These are phyloP conservation scores for Pteropus rufus DNA, from an alignment of 2,797 vertebrate species.

Conservation along the genomic window DNA sequence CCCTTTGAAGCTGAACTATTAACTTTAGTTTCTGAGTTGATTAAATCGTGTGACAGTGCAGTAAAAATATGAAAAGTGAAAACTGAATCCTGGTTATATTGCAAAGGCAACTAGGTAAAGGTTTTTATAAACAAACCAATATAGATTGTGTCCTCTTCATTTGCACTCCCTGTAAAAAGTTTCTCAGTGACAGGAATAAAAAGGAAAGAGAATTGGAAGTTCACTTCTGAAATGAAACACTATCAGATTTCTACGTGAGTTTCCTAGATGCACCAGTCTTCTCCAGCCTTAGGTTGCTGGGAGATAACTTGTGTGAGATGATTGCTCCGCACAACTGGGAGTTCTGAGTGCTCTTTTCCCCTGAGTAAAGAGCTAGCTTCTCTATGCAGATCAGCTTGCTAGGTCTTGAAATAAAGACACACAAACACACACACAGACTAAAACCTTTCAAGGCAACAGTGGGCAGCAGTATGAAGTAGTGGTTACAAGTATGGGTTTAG, in stretches of 20 bases:
- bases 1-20: constrained; percentile 38
- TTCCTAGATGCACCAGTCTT: neutral
- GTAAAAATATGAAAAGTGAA: constrained; percentile 29
- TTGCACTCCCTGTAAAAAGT: neutral
- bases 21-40: constrained; percentile 37
- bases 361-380: neutral
- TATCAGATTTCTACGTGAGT: neutral
- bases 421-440: neutral
- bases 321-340: neutral
- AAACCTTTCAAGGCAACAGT: neutral
- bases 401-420: neutral
- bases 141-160: neutral
- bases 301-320: neutral
- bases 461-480: neutral
- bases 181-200: constrained; percentile 1
- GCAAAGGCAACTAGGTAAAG: constrained; percentile 41
- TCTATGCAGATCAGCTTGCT: neutral
- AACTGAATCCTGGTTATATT: constrained; percentile 55
- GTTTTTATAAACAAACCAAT: neutral
- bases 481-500: neutral
- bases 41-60: constrained; percentile 29
- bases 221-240: neutral
- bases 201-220: neutral
- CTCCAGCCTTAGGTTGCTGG: neutral
- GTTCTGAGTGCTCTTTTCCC: neutral